These are phyloP conservation scores for Phlogophora meticulosa DNA, from an alignment of 2,888 invertebrate species.

Conservation along the genomic window DNA sequence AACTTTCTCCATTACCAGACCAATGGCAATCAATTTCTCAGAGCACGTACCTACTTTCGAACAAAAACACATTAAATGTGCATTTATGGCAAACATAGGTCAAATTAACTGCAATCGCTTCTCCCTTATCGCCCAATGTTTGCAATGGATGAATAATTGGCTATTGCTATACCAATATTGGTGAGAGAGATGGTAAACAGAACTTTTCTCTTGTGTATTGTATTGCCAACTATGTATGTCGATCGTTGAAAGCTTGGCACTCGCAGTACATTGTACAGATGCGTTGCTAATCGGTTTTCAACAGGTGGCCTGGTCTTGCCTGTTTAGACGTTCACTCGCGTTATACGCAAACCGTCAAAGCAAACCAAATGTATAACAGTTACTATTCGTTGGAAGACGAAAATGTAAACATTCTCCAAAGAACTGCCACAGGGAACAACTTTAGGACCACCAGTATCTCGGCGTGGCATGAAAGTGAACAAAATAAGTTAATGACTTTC, in stretches of 20 bases:
- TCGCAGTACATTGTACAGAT: conserved; percentile 53
- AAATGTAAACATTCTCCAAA: background rate
- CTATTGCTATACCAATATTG: conserved; percentile 30
- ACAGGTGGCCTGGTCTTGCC: conserved; percentile 34
- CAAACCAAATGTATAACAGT: conserved; percentile 13
- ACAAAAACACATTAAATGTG: conserved; percentile 73
- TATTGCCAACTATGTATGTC: conserved; percentile 29
- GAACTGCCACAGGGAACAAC: background rate
- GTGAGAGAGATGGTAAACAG: conserved; percentile 22
- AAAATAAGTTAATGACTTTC: background rate
- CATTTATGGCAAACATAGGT: conserved; percentile 72
- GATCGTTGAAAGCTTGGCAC: conserved; percentile 63
- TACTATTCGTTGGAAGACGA: conserved; percentile 5
- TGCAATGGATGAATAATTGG: conserved; percentile 42
- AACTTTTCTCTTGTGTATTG: conserved; percentile 18
- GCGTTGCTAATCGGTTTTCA: conserved; percentile 41
- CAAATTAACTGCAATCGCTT: conserved; percentile 67
- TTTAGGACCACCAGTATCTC: background rate
- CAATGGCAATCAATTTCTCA: conserved; percentile 60
- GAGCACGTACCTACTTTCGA: conserved; percentile 66
- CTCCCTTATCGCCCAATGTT: conserved; percentile 49
- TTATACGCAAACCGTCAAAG: conserved; percentile 14
- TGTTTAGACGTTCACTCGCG: conserved; percentile 5
- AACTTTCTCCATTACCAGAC: conserved; percentile 61
- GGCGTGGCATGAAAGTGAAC: background rate